A percentile compares a stretch with the other conserved stretches of the same genome.
Conservation (phyloP, 1,140 invertebrate genomes). For the Olivierus martensii region DNA sequence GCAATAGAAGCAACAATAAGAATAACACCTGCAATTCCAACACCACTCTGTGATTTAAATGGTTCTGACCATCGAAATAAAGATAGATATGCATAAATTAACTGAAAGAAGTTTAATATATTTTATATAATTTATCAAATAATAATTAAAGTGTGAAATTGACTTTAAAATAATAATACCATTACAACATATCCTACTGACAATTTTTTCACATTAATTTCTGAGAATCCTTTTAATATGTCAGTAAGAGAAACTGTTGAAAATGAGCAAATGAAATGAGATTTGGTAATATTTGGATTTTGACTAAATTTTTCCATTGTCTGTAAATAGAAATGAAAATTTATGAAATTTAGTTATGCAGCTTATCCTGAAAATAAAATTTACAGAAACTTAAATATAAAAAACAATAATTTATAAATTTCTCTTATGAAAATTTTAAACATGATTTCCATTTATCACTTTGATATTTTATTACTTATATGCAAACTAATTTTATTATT, state of each 20-base stretch:
- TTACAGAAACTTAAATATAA: too few species aligned
- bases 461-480: too few species aligned
- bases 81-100: conserved; percentile 64
- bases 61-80: conserved; percentile 63
- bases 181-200: conserved; percentile 75
- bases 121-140: too few species aligned
- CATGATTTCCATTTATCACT: too few species aligned
- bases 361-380: too few species aligned
- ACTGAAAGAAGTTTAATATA: conserved; percentile 36
- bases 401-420: too few species aligned
- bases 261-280: conserved; percentile 73
- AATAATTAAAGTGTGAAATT: too few species aligned
- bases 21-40: conserved; percentile 74
- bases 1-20: conserved; percentile 63
- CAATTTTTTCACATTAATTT: conserved; percentile 67
- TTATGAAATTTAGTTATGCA: too few species aligned
- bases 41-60: conserved; percentile 63
- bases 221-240: conserved; percentile 77
- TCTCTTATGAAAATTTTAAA: too few species aligned
- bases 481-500: too few species aligned
- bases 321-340: conserved; percentile 24
- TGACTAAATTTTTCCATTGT: conserved; percentile 32
- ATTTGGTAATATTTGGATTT: conserved; percentile 16
- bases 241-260: conserved; percentile 82
- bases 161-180: conserved; percentile 39